These are phyloP conservation scores for Phrynosoma blainvillii DNA, from an alignment of 2,113 vertebrate species.

Conservation along the genomic window DNA sequence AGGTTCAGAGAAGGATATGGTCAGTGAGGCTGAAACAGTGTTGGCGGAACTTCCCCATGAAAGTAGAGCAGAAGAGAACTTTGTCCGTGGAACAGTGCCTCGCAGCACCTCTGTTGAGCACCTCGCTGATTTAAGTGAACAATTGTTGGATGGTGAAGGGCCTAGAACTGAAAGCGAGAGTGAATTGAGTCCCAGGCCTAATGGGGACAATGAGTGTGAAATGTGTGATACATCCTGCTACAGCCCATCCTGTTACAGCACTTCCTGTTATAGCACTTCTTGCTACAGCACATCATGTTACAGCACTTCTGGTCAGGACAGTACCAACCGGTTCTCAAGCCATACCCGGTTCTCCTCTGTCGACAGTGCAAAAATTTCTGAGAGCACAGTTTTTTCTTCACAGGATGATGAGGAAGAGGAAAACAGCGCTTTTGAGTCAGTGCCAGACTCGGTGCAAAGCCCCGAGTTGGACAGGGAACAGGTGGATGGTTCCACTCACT, in stretches of 20 bases:
- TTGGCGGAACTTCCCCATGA: constrained; percentile 66
- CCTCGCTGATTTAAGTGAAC: constrained; percentile 79
- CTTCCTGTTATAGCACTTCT: constrained; percentile 93
- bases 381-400: constrained; percentile 97
- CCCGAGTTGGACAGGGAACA: constrained; percentile 84
- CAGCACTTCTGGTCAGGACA: constrained; percentile 90
- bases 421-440: constrained; percentile 93
- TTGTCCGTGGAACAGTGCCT: constrained; percentile 73
- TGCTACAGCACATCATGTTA: constrained; percentile 95
- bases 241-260: constrained; percentile 90
- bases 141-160: constrained; percentile 79
- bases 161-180: constrained; percentile 84
- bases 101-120: constrained; percentile 81
- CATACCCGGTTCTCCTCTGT: constrained; percentile 95
- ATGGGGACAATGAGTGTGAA: constrained; percentile 88
- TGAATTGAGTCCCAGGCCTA: constrained; percentile 76
- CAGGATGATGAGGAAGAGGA: constrained; percentile 96
- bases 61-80: constrained; percentile 58
- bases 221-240: constrained; percentile 86
- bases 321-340: constrained; percentile 86
- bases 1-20: constrained; percentile 69
- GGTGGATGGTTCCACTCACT: constrained; percentile 75
- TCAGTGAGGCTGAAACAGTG: constrained; percentile 76
- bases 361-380: constrained; percentile 94
- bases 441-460: constrained; percentile 81